A percentile compares a stretch with the other conserved stretches of the same genome.
Conservation (phyloP, 2,113 vertebrate species). For the Laticauda laticaudata region DNA sequence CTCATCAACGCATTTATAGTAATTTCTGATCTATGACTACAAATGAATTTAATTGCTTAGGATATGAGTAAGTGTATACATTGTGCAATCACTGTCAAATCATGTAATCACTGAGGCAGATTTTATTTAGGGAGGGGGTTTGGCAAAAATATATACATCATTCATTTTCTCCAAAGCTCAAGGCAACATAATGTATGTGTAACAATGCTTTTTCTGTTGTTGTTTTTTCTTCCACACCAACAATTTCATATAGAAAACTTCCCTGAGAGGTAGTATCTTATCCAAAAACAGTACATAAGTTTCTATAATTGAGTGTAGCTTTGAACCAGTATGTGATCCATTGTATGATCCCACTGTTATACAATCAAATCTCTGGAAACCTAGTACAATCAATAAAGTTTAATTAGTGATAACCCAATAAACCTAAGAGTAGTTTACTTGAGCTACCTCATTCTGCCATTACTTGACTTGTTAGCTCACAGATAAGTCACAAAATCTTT, state of each 20-base stretch:
- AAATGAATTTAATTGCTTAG: too few relatives aligned
- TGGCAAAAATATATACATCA: too few relatives aligned
- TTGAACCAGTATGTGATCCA: neutral
- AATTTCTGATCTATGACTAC: neutral
- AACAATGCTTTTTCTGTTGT: neutral
- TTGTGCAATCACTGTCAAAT: too few relatives aligned
- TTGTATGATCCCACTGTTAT: neutral
- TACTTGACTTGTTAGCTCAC: neutral
- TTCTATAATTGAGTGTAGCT: neutral
- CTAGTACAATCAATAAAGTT: neutral
- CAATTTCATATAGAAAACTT: neutral
- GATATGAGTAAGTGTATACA: too few relatives aligned
- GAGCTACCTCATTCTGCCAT: neutral
- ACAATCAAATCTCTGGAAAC: neutral
- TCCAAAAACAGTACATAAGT: neutral
- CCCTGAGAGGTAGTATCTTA: neutral
- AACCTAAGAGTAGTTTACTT: neutral
- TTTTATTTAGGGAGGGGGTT: too few relatives aligned
- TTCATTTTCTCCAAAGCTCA: too few relatives aligned
- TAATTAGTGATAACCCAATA: neutral
- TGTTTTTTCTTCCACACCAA: neutral
- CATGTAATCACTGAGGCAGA: too few relatives aligned
- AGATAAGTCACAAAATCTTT: neutral
- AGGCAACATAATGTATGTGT: too few relatives aligned
- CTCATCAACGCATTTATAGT: neutral